Conservation (phyloP, 2,888 invertebrate species). For the Tribolium freemani region DNA sequence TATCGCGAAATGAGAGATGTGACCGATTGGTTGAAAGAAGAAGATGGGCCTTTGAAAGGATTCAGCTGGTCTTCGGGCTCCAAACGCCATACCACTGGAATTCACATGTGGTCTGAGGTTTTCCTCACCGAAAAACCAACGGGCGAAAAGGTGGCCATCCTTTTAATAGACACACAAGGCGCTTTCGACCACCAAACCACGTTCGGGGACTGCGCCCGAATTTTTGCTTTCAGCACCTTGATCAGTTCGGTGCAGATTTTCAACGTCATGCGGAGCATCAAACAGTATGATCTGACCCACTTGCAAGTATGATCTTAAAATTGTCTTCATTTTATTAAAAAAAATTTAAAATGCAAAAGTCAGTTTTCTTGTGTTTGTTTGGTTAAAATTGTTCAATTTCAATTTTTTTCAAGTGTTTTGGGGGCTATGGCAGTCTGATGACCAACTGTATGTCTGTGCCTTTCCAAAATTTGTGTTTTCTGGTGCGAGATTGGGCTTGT, state of each 20-base stretch:
- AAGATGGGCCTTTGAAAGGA: constrained; percentile 18
- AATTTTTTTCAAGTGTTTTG: constrained; percentile 13
- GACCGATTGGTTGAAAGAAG: constrained; percentile 1
- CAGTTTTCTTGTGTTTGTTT: no score
- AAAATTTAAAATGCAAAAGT: no score
- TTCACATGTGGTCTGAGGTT: constrained; percentile 18
- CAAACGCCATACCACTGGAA: constrained; percentile 10
- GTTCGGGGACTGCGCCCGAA: constrained; percentile 1
- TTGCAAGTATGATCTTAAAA: no score
- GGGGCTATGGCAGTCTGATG: constrained; percentile 2
- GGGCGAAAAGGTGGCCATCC: constrained; percentile 11
- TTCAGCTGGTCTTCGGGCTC: constrained; percentile 15
- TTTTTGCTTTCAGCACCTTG: constrained; percentile 16
- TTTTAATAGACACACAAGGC: constrained; percentile 10
- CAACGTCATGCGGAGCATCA: constrained; percentile 15
- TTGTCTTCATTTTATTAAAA: no score
- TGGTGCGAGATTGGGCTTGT: constrained; percentile 21
- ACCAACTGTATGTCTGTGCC: not conserved
- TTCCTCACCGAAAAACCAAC: not conserved
- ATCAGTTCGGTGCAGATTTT: constrained; percentile 18
- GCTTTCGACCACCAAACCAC: constrained; percentile 1
- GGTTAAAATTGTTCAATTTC: no score
- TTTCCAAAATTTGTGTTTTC: constrained; percentile 11
- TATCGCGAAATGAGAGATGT: constrained; percentile 13
- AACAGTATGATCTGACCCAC: constrained; percentile 6